These are phyloP conservation scores for Datnioides undecimradiatus DNA, from an alignment of 2,113 vertebrate genomes.

Conservation along the genomic window DNA sequence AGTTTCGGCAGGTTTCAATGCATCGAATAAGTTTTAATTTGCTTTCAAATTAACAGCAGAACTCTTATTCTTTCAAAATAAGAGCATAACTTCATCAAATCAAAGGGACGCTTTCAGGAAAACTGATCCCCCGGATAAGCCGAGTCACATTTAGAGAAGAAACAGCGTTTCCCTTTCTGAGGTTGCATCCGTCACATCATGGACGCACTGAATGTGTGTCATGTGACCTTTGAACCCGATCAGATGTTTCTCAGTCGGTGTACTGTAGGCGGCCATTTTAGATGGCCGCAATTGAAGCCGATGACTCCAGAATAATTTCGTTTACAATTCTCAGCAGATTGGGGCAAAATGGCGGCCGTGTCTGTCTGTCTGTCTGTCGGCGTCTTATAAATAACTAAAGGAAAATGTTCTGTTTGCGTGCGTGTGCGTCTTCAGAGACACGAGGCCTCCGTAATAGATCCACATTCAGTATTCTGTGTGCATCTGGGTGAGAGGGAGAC, in stretches of 20 bases:
- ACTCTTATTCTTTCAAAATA: too few relatives aligned
- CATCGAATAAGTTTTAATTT: too few relatives aligned
- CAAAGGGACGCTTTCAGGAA: too few relatives aligned
- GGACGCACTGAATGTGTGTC: background rate
- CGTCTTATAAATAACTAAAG: constrained; percentile 74
- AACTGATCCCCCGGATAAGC: background rate
- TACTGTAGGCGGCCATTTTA: constrained; percentile 61
- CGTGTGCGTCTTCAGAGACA: constrained; percentile 66
- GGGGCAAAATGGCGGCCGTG: constrained; percentile 64
- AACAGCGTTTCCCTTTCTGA: background rate
- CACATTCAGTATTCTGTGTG: constrained; percentile 76
- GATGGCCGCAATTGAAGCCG: constrained; percentile 29
- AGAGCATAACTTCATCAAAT: too few relatives aligned
- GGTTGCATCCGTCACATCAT: background rate
- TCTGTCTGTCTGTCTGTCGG: constrained; percentile 56
- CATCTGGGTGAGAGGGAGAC: constrained; percentile 72
- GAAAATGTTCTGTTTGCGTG: constrained; percentile 66
- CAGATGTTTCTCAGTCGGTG: background rate
- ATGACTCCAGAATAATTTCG: constrained; percentile 51
- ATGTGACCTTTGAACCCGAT: background rate
- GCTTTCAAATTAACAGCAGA: too few relatives aligned
- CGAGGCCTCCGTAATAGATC: constrained; percentile 66
- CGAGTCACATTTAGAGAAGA: background rate
- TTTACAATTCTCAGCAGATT: constrained; percentile 43
- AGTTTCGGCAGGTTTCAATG: too few relatives aligned